phyloP scores from a whole-genome alignment of 2,888 invertebrate genomes.

The Pyrrhia umbra region DNA sequence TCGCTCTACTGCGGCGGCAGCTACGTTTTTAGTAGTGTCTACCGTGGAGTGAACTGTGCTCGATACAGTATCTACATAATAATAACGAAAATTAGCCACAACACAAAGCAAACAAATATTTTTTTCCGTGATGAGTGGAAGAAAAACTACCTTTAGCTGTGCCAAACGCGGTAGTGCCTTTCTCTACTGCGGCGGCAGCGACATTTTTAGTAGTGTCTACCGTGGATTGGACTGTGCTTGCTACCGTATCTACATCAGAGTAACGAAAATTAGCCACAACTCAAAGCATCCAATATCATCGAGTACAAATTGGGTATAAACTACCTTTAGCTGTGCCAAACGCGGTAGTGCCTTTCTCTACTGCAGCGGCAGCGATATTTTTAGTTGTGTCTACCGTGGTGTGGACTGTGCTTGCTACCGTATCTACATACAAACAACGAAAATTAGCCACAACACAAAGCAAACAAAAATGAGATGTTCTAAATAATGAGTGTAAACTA shows the following conservation, averaged over 20 bases:
- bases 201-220: slow-evolving; percentile 67
- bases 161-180: slow-evolving; percentile 57
- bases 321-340: slow-evolving; percentile 67
- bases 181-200: slow-evolving; percentile 65
- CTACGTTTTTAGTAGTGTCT: slow-evolving; percentile 66
- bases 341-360: slow-evolving; percentile 61
- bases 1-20: slow-evolving; percentile 63
- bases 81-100: slow-evolving; percentile 15
- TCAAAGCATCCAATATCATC: not conserved
- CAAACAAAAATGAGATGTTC: not conserved
- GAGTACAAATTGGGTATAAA: no score
- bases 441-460: slow-evolving; percentile 6
- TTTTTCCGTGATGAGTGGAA: not conserved
- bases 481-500: slow-evolving; percentile 34
- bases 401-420: slow-evolving; percentile 58
- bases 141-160: slow-evolving; percentile 60
- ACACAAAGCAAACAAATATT: slow-evolving; percentile 10
- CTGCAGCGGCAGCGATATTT: slow-evolving; percentile 62
- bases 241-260: slow-evolving; percentile 47
- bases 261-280: slow-evolving; percentile 6
- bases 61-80: slow-evolving; percentile 25
- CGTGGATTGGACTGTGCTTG: slow-evolving; percentile 60
- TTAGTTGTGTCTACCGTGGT: slow-evolving; percentile 67
- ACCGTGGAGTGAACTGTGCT: slow-evolving; percentile 62
- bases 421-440: slow-evolving; percentile 35